Conservation (phyloP, 2,797 vertebrate species). For the Nannoperca australis region DNA sequence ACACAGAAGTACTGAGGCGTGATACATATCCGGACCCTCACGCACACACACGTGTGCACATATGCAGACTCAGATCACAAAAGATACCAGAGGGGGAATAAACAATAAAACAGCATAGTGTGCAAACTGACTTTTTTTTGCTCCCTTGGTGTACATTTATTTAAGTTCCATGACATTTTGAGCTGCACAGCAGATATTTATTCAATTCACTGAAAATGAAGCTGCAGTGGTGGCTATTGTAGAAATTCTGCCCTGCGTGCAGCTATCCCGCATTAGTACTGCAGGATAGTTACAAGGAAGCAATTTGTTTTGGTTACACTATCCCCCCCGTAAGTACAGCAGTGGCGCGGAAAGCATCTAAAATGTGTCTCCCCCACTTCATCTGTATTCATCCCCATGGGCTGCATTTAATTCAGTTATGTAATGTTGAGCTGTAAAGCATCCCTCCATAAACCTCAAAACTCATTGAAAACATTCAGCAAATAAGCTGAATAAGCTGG, state of each 20-base stretch:
- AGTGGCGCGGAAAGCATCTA: constrained; percentile 55
- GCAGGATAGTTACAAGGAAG: constrained; percentile 73
- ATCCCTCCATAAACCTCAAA: constrained; percentile 53
- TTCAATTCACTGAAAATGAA: constrained; percentile 71
- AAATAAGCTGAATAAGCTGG: constrained; percentile 51
- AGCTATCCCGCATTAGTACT: constrained; percentile 66
- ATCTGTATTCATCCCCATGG: constrained; percentile 62
- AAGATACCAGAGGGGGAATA: constrained; percentile 34
- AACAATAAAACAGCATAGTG: constrained; percentile 57
- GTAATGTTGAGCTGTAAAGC: constrained; percentile 57
- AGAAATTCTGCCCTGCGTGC: constrained; percentile 56
- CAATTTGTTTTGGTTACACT: constrained; percentile 76
- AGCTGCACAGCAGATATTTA: constrained; percentile 75
- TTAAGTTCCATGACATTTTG: constrained; percentile 73
- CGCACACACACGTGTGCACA: constrained; percentile 8
- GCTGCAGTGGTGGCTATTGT: constrained; percentile 68
- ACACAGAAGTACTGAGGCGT: not conserved
- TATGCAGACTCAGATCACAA: constrained; percentile 27
- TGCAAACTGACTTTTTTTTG: constrained; percentile 48
- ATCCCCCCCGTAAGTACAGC: constrained; percentile 59
- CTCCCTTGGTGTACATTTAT: constrained; percentile 61
- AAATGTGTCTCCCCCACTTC: constrained; percentile 56
- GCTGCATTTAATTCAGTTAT: constrained; percentile 65
- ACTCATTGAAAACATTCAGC: constrained; percentile 41
- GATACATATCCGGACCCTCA: not conserved